A percentile compares a stretch with the other conserved stretches of the same genome.
Conservation (phyloP, 2,888 invertebrate species). For the Dioctria linearis region DNA sequence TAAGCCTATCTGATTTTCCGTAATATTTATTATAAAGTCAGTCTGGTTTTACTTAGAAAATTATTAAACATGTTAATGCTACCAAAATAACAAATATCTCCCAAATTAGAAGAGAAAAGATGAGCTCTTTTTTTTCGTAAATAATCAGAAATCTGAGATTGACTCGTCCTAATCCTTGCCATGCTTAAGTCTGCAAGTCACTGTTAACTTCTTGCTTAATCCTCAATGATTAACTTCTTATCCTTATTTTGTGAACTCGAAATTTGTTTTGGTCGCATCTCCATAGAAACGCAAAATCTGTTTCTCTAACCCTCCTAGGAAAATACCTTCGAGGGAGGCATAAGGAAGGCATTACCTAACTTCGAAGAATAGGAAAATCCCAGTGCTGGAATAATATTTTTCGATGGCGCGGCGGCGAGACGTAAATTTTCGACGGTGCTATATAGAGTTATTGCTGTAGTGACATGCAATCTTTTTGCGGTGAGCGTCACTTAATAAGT, state of each 20-base stretch:
- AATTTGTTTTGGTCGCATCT: conserved; percentile 32
- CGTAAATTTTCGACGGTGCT: conserved; percentile 23
- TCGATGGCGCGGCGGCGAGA: conserved; percentile 23
- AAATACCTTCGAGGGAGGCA: conserved; percentile 10
- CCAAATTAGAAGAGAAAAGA: too few relatives aligned
- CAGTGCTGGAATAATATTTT: conserved; percentile 22
- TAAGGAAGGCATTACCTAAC: background rate
- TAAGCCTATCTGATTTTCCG: too few relatives aligned
- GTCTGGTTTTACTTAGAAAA: too few relatives aligned
- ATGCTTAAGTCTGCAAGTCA: conserved; percentile 24
- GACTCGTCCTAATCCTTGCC: background rate
- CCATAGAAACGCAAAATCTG: conserved; percentile 24
- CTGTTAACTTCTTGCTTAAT: conserved; percentile 21
- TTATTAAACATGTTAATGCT: too few relatives aligned
- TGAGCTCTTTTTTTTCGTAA: too few relatives aligned
- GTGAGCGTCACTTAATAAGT: conserved; percentile 22
- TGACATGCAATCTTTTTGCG: conserved; percentile 35
- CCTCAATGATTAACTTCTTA: conserved; percentile 36
- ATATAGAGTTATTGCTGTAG: conserved; percentile 27
- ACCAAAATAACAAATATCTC: too few relatives aligned
- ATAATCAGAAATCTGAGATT: background rate
- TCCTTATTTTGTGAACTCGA: conserved; percentile 14
- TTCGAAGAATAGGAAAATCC: conserved; percentile 19
- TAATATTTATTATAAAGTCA: too few relatives aligned
- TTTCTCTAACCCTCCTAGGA: background rate